These are phyloP conservation scores for Tridacna crocea DNA, from an alignment of 2,888 invertebrate genomes.

Conservation along the genomic window DNA sequence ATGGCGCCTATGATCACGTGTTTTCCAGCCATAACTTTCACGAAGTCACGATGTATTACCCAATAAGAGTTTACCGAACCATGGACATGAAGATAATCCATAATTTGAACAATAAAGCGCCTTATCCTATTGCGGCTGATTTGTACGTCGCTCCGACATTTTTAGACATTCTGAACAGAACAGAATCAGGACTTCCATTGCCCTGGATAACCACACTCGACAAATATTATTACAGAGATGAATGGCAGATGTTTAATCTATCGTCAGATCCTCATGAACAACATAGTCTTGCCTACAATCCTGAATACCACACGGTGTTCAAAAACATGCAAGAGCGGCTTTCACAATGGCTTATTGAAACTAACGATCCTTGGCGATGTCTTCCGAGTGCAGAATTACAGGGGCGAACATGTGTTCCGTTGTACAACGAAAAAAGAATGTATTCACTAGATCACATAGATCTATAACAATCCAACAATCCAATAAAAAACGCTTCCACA, in stretches of 20 bases:
- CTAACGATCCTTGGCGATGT: conserved; percentile 95
- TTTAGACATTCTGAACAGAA: conserved; percentile 91
- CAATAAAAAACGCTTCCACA: neutral
- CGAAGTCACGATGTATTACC: conserved; percentile 97
- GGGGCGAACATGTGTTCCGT: conserved; percentile 17
- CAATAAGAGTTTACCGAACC: conserved; percentile 92
- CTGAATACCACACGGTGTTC: conserved; percentile 84
- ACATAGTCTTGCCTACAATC: conserved; percentile 88
- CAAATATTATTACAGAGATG: conserved; percentile 92
- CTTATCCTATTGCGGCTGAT: conserved; percentile 96
- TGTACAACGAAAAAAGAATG: conserved; percentile 12
- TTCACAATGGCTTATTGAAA: conserved; percentile 89
- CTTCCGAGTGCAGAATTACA: conserved; percentile 91
- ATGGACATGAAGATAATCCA: conserved; percentile 94
- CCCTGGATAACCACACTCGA: conserved; percentile 92
- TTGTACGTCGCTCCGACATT: conserved; percentile 94
- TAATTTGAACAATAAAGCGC: conserved; percentile 93
- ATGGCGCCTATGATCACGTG: conserved; percentile 82
- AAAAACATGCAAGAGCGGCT: conserved; percentile 86
- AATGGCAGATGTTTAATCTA: conserved; percentile 95
- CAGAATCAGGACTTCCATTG: conserved; percentile 87
- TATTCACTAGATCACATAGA: neutral
- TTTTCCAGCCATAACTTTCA: conserved; percentile 95
- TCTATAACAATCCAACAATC: neutral
- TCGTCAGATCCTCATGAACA: conserved; percentile 90